Conservation (phyloP, 2,113 vertebrate genomes). For the Promerops cafer region DNA sequence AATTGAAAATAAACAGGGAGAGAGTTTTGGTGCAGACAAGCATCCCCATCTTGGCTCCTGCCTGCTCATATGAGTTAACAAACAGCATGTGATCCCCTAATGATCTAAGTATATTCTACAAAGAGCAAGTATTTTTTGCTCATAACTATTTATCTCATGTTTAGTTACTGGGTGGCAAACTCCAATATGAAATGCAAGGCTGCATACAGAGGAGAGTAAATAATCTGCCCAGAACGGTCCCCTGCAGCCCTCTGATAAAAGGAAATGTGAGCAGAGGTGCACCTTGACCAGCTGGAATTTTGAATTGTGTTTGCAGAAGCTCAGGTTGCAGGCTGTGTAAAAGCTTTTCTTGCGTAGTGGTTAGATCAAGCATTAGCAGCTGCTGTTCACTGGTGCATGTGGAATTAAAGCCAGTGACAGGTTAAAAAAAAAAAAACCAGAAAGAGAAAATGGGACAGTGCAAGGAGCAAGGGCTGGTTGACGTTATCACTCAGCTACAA, state of each 20-base stretch:
- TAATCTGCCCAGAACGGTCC: not conserved
- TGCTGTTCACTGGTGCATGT: constrained; percentile 3
- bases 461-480: not conserved
- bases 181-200: not conserved
- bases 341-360: not conserved
- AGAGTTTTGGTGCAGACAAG: not conserved
- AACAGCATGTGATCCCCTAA: not conserved
- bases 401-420: constrained; percentile 23
- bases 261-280: constrained; percentile 11
- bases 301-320: constrained; percentile 22
- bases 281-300: constrained; percentile 37
- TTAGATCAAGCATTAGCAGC: not conserved
- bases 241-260: not conserved
- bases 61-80: not conserved
- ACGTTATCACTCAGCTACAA: constrained; percentile 7
- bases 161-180: not conserved
- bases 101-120: not conserved
- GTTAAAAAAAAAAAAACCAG: not conserved
- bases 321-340: constrained; percentile 31
- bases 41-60: not conserved
- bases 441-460: not conserved
- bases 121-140: not conserved
- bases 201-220: not conserved
- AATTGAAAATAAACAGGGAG: not conserved
- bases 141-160: not conserved